Conservation (phyloP, 92 coral and sea anemone genomes). For the Phymanthus crucifer region DNA sequence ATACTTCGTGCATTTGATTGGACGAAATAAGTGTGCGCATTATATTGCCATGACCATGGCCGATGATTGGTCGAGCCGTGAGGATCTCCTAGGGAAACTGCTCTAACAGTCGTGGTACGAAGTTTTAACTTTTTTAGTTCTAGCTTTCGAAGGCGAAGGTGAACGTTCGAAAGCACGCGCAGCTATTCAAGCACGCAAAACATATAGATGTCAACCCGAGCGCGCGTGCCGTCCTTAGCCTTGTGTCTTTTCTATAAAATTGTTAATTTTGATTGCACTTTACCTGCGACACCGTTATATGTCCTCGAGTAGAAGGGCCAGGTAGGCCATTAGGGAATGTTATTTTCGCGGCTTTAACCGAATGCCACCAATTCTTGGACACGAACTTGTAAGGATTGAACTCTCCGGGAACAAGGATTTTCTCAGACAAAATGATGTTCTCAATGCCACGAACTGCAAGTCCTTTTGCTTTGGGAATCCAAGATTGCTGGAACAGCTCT, state of each 20-base stretch:
- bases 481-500: constrained; percentile 89
- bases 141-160: too few relatives aligned
- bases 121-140: too few relatives aligned
- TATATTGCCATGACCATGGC: too few relatives aligned
- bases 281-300: constrained; percentile 83
- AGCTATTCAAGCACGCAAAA: background rate
- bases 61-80: too few relatives aligned
- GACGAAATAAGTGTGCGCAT: too few relatives aligned
- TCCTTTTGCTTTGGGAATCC: constrained; percentile 75
- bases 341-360: constrained; percentile 64
- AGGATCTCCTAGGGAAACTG: too few relatives aligned
- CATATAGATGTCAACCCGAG: too few relatives aligned
- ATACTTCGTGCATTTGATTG: too few relatives aligned
- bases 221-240: background rate
- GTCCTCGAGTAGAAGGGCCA: constrained; percentile 65
- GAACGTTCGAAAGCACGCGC: too few relatives aligned
- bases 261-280: background rate
- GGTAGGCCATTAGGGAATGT: constrained; percentile 81
- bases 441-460: constrained; percentile 75
- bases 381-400: constrained; percentile 67
- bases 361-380: constrained; percentile 85
- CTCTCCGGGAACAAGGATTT: constrained; percentile 50
- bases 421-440: constrained; percentile 73
- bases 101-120: too few relatives aligned
- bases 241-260: background rate